Evolutionary conservation across 2,888 invertebrate genomes (phyloP).

Genomic region (Andrena fulva): DNA sequence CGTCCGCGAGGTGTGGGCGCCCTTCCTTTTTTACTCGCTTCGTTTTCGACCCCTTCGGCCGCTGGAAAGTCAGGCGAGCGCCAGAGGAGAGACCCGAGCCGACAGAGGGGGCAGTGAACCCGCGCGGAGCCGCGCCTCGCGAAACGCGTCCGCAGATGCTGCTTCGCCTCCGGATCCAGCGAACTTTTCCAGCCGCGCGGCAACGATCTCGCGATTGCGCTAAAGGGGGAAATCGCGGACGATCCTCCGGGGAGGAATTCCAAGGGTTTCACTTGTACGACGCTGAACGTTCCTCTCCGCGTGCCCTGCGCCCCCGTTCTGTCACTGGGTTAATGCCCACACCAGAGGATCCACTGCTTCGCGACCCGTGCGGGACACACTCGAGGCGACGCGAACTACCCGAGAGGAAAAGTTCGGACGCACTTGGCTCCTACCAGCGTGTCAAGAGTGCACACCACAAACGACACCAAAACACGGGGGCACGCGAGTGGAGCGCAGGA

Average conservation of each 20-base stretch:
- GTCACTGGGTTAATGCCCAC: slow-evolving; percentile 7
- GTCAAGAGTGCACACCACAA: slow-evolving; percentile 27
- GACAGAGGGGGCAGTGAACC: slow-evolving; percentile 80
- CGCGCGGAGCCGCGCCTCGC: slow-evolving; percentile 78
- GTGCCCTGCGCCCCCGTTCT: not conserved
- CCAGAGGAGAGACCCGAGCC: slow-evolving; percentile 71
- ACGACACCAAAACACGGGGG: slow-evolving; percentile 8
- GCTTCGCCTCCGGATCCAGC: slow-evolving; percentile 32
- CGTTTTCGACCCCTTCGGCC: slow-evolving; percentile 43
- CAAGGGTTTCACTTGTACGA: not conserved
- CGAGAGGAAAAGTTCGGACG: too few relatives aligned
- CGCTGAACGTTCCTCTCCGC: too few relatives aligned
- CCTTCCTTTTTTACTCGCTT: slow-evolving; percentile 37
- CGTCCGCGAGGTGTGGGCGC: slow-evolving; percentile 44
- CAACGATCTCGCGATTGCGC: too few relatives aligned
- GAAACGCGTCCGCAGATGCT: slow-evolving; percentile 74
- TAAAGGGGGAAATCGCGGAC: not conserved
- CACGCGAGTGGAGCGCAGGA: not conserved
- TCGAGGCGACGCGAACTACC: too few relatives aligned
- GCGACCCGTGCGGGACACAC: too few relatives aligned
- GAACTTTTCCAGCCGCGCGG: slow-evolving; percentile 34
- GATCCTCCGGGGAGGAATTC: not conserved
- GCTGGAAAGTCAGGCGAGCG: slow-evolving; percentile 70
- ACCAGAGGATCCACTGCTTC: too few relatives aligned
- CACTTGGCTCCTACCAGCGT: not conserved